Percentiles rank a stretch among this genome's conserved stretches.
Evolutionary conservation across 2,888 invertebrate species (phyloP).

Genomic region (Stictocephala bisonia): DNA sequence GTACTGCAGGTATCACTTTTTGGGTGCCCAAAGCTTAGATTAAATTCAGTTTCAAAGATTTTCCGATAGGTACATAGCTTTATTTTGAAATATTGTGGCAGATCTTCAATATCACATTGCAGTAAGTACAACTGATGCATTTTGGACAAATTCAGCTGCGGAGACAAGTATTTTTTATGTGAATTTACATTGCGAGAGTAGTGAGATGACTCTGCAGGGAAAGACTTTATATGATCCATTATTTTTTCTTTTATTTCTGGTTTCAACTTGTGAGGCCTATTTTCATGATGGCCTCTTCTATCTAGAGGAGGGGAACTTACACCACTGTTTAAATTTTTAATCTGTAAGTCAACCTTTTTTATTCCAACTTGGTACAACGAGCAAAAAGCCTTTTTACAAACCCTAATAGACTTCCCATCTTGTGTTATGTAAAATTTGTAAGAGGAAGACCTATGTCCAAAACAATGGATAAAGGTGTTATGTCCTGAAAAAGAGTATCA

Average conservation of each 20-base stretch:
- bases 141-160: slow-evolving; percentile 10
- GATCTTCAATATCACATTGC: not conserved
- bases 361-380: slow-evolving; percentile 1
- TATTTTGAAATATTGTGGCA: slow-evolving; percentile 6
- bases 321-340: slow-evolving; percentile 5
- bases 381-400: slow-evolving; percentile 35
- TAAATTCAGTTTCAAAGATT: slow-evolving; percentile 29
- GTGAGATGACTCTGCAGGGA: slow-evolving; percentile 41
- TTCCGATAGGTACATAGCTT: slow-evolving; percentile 28
- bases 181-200: slow-evolving; percentile 27
- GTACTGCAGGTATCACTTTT: slow-evolving; percentile 56
- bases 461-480: too few species aligned
- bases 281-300: slow-evolving; percentile 14
- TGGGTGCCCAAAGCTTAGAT: slow-evolving; percentile 55
- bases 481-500: too few species aligned
- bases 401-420: too few species aligned
- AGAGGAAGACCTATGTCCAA: too few species aligned
- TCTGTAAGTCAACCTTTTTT: slow-evolving; percentile 37
- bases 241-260: slow-evolving; percentile 19
- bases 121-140: slow-evolving; percentile 32
- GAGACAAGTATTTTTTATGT: slow-evolving; percentile 42
- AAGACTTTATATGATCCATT: slow-evolving; percentile 22
- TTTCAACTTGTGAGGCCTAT: slow-evolving; percentile 28
- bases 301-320: slow-evolving; percentile 35
- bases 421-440: too few species aligned